Percentiles rank a stretch among this genome's conserved stretches.
Evolutionary conservation across 2,888 invertebrate genomes (phyloP).

Genomic region (Serripes groenlandicus): DNA sequence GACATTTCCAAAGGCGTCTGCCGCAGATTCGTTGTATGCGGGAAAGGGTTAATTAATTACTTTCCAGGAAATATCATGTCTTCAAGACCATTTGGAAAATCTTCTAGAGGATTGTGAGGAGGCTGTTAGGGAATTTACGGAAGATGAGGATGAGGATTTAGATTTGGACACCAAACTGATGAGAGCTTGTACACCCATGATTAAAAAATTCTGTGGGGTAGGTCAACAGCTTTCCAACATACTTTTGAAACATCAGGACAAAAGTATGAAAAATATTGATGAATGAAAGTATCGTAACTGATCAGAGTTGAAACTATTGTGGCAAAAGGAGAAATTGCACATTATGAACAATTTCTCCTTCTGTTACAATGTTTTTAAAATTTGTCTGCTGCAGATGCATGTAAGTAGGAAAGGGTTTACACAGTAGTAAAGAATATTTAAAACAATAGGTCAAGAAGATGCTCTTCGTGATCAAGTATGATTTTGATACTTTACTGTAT

Average conservation of each 20-base stretch:
- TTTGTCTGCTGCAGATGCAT: background rate
- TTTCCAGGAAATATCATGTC: slow-evolving; percentile 93
- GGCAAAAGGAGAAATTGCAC: background rate
- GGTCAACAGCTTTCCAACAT: background rate
- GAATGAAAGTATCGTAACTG: no score
- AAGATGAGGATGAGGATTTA: slow-evolving; percentile 94
- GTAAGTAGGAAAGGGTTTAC: no score
- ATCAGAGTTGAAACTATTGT: background rate
- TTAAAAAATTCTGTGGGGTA: slow-evolving; percentile 94
- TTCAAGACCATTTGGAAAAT: slow-evolving; percentile 90
- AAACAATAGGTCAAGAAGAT: no score
- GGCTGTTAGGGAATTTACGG: slow-evolving; percentile 94
- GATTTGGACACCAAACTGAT: slow-evolving; percentile 95
- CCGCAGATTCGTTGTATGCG: no score
- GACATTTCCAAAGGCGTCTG: no score
- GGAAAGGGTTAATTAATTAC: no score
- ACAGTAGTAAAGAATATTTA: no score
- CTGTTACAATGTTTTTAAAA: background rate
- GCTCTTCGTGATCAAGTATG: no score
- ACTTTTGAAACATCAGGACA: no score
- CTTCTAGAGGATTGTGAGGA: slow-evolving; percentile 89
- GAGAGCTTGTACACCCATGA: slow-evolving; percentile 94
- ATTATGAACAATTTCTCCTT: background rate
- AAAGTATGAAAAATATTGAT: no score
- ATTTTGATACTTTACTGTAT: no score